These are phyloP conservation scores for Montipora foliosa DNA, from an alignment of 64 coral and sea anemone genomes.

Conservation along the genomic window DNA sequence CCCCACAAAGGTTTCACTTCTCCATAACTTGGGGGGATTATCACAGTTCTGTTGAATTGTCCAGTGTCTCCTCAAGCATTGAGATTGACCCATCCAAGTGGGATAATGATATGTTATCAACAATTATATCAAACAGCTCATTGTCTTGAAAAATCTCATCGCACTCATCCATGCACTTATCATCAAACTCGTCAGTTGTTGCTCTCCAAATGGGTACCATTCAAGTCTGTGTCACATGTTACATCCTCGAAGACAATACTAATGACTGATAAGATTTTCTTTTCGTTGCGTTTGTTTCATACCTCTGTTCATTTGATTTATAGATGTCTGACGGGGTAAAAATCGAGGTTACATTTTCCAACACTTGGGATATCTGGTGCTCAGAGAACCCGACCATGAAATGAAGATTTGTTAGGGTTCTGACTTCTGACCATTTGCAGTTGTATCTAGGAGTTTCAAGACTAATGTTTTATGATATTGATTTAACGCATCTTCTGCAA, in stretches of 20 bases:
- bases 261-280: conserved; percentile 11
- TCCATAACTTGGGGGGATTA: no score
- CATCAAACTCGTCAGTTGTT: background rate
- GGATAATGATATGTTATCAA: conserved; percentile 54
- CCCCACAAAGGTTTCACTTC: no score
- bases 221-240: background rate
- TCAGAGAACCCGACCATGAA: background rate
- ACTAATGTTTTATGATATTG: background rate
- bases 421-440: background rate
- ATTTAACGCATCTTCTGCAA: no score
- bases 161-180: conserved; percentile 39
- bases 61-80: background rate
- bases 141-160: background rate
- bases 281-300: background rate
- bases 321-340: background rate
- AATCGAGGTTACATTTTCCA: background rate
- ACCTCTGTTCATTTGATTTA: background rate
- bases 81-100: conserved; percentile 36
- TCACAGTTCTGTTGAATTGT: conserved; percentile 19
- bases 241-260: background rate
- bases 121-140: background rate
- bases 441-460: background rate
- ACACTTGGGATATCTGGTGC: background rate
- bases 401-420: background rate
- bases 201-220: background rate